Base-by-base conservation (phyloP, 2,797 vertebrate species). In the Bovichtus diacanthus region DNA sequence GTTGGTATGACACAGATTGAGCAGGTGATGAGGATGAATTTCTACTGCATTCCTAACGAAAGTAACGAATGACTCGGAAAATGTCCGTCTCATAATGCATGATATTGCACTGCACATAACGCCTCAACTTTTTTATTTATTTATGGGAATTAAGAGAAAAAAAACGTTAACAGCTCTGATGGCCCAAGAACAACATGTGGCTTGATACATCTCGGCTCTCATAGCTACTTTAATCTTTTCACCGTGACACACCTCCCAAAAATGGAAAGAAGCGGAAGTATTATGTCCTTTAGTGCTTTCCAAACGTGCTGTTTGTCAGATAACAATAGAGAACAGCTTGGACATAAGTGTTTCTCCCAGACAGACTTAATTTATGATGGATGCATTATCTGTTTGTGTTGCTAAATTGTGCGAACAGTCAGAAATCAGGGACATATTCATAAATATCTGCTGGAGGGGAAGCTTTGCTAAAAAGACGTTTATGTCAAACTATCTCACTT, bases 151-250 rank as follows among this genome's bases (percentile, higher is more conserved):
- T 12, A 27, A 56, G 51, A 67, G 23, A 60, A 68, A 46, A 43
- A 19, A 29, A 56, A 77, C 19, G 61, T 51, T n/a, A 18, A n/a
- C 0, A 1, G 1, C 50, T 49, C 47, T 58, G 25, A 65, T 29
- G 9, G 58, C 11, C 6, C 47, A 29, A 63, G 21, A 84, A 53
- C 61, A 68, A 34, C 21, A 31, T 2, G 6, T n/a, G 18, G 44
- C 19, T 50, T 65, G 31, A 79, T 74, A 29, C 67, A 50, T 61
- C 41, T 55, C 29, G 13, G 59, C 74, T 76, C 69, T 85, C 58
- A 54, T 36, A 56, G 31, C 50, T 13, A 63, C 55, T 74, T 70
- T 78, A 60, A 74, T 74, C 71, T 82, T 83, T 82, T 66, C 67
- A 41, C 62, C 16, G 12, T 58, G 50, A 72, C 49, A 44, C 29